Base-by-base conservation (phyloP, 2,888 invertebrate genomes). In the Drosophila mettleri region DNA sequence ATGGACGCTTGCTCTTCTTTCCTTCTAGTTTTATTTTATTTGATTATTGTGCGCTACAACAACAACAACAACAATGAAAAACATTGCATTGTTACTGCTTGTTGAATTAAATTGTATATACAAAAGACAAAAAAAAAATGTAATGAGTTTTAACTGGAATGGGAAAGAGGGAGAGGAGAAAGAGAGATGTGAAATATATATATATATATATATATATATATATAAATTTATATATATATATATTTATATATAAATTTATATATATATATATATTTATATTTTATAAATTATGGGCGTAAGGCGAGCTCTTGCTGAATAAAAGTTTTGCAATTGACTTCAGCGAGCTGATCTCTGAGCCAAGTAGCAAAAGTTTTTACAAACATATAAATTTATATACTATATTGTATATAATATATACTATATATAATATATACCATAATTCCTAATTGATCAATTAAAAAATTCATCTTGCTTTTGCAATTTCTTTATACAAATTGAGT, bases 41-140 rank as follows among this genome's bases (percentile, higher is more conserved):
- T 41, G 22, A 22, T 43, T 18, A 33, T 33, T 54, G n/a, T 33
- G 54, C 62, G 55, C 38, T 24, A 29, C 45, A 22, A 54, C 62
- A 53, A 69, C 66, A 78, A 59, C n/a, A 43, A 5, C 39, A 24
- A 61, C 70, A 78, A 62, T 52, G 31, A 33, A 59, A 38, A 49
- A 36, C 43, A 73, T 54, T 57, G 67, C 41, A 51, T 61, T 67
- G 61, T 51, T 36, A 52, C 55, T 53, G 61, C 45, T 58, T 62
- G 41, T 62, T 59, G 78, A 85, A 81, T 68, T 84, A 45, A 80
- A 84, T 45, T 80, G 75, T 84, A 79, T 68, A 81, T 76, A 81
- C 43, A 71, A 55, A 78, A n/a, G n/a, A n/a, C n/a, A n/a, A 27
- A 55, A 58, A 53, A 24, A 45, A 57, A 57, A 52, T 36, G 31